Percentiles rank a stretch among this genome's conserved stretches.
Evolutionary conservation across 2,113 vertebrate genomes (phyloP).

Genomic region (Syrrhaptes paradoxus): DNA sequence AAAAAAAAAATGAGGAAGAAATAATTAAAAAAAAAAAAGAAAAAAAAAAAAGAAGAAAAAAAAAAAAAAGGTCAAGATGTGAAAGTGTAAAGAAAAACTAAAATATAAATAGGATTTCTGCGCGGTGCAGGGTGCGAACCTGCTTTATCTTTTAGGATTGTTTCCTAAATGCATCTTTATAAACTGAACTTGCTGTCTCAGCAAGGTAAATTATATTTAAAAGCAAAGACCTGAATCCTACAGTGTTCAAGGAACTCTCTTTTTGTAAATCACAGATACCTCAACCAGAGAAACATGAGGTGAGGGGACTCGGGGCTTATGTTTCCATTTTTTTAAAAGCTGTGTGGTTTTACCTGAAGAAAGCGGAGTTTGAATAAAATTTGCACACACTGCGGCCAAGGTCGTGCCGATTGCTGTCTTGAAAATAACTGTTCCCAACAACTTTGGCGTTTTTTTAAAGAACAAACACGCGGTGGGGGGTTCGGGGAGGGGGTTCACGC

Average conservation of each 20-base stretch:
- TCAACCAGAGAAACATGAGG: conserved; percentile 72
- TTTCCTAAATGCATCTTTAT: conserved; percentile 85
- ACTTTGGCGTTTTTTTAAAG: conserved; percentile 40
- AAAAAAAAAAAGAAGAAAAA: neutral
- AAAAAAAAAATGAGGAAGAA: too few relatives aligned
- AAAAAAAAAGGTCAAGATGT: conserved; percentile 68
- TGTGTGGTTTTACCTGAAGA: conserved; percentile 74
- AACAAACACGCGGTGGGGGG: neutral
- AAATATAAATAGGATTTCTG: conserved; percentile 78
- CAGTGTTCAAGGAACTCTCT: conserved; percentile 80
- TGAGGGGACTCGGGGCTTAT: conserved; percentile 62
- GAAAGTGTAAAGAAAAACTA: conserved; percentile 74
- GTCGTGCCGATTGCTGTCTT: conserved; percentile 60
- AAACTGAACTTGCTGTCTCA: conserved; percentile 82
- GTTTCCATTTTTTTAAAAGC: conserved; percentile 74
- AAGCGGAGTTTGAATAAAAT: conserved; percentile 67
- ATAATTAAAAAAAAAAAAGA: neutral
- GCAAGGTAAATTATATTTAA: conserved; percentile 85
- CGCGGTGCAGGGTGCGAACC: conserved; percentile 77
- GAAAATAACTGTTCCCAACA: conserved; percentile 55
- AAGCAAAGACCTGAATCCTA: conserved; percentile 73
- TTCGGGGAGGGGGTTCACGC: neutral
- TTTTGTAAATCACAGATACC: conserved; percentile 81
- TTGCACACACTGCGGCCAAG: conserved; percentile 73
- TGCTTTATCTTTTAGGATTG: conserved; percentile 86